Conservation (phyloP, 2,888 invertebrate genomes). For the Trileptium ribeirensis region DNA sequence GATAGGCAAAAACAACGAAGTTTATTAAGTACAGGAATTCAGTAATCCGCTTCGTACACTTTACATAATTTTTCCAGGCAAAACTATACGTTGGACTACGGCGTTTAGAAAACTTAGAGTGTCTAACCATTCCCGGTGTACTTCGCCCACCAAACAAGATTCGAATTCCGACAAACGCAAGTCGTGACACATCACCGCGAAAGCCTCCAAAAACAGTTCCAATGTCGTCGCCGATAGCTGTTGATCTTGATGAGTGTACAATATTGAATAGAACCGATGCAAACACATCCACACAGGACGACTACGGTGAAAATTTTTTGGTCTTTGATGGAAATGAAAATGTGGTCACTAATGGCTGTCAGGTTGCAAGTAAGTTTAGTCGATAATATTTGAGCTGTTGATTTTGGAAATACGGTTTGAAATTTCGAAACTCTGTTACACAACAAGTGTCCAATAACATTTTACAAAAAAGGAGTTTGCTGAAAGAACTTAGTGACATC, state of each 20-base stretch:
- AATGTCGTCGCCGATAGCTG: neutral
- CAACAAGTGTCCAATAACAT: too few species aligned
- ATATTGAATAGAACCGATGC: neutral
- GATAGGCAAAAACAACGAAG: too few species aligned
- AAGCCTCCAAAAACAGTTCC: neutral
- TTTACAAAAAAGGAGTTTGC: too few species aligned
- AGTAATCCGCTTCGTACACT: too few species aligned
- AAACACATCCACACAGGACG: neutral
- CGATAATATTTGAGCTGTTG: too few species aligned
- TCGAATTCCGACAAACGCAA: neutral
- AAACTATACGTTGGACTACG: neutral
- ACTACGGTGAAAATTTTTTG: neutral
- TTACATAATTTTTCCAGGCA: neutral
- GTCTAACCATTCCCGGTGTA: neutral
- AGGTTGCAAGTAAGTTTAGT: too few species aligned
- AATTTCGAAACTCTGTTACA: too few species aligned
- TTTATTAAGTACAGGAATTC: too few species aligned
- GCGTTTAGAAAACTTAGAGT: neutral
- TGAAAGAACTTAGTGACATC: too few species aligned
- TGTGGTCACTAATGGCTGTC: too few species aligned
- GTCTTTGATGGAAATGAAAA: too few species aligned
- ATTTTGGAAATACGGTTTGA: too few species aligned
- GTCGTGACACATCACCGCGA: neutral
- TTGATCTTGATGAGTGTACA: neutral
- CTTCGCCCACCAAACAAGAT: neutral